Evolutionary conservation across 2,888 invertebrate genomes (phyloP).

Genomic region (Drosophila borealis): DNA sequence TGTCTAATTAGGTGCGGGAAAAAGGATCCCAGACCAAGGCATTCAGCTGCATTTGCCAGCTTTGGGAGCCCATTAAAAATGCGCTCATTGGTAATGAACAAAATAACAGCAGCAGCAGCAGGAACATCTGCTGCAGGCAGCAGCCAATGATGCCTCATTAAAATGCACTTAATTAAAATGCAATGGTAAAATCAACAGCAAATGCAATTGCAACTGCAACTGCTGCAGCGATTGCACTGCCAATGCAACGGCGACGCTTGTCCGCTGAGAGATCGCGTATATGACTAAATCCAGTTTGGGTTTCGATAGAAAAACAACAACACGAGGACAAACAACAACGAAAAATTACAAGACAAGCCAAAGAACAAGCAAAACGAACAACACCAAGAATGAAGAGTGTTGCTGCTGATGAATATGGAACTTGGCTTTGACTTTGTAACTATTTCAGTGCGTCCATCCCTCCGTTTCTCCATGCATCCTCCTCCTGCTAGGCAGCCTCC

Average conservation of each 20-base stretch:
- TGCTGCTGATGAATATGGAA: conserved; percentile 84
- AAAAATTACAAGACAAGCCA: conserved; percentile 77
- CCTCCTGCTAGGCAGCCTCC: conserved; percentile 10
- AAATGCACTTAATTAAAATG: conserved; percentile 80
- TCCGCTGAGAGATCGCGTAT: conserved; percentile 54
- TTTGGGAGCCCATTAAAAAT: conserved; percentile 62
- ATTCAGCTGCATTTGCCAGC: conserved; percentile 51
- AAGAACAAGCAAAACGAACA: conserved; percentile 62
- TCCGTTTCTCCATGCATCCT: background rate
- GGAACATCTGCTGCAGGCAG: conserved; percentile 14
- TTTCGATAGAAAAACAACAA: conserved; percentile 76
- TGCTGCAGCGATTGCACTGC: conserved; percentile 20
- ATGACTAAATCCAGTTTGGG: conserved; percentile 79
- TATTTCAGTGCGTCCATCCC: conserved; percentile 67
- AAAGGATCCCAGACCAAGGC: conserved; percentile 1
- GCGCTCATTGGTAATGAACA: conserved; percentile 56
- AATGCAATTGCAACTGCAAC: conserved; percentile 46
- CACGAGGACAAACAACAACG: conserved; percentile 54
- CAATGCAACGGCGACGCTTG: conserved; percentile 26
- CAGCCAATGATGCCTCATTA: conserved; percentile 70
- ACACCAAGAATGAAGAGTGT: conserved; percentile 80
- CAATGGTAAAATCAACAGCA: conserved; percentile 74
- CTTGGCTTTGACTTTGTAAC: conserved; percentile 81
- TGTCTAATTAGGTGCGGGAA: conserved; percentile 42
- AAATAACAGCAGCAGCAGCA: conserved; percentile 33